Evolutionary conservation across 2,888 invertebrate species (phyloP).

Genomic region (Pyrrhia umbra): DNA sequence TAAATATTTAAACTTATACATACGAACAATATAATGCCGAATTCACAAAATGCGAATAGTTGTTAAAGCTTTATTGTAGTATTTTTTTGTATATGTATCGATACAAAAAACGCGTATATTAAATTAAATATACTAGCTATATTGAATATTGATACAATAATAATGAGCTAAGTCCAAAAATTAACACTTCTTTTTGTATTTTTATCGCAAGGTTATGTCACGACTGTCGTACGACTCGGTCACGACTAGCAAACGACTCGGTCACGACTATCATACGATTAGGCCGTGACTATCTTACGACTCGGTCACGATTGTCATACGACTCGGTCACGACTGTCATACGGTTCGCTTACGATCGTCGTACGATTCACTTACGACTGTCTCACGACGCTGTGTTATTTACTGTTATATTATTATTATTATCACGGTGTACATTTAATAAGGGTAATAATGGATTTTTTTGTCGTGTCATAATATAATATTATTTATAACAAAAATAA

Average conservation of each 20-base stretch:
- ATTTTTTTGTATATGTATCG: conserved; percentile 28
- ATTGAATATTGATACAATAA: conserved; percentile 5
- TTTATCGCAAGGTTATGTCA: conserved; percentile 3
- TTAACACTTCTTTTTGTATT: conserved; percentile 39
- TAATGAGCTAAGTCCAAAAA: conserved; percentile 48
- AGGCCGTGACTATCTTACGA: neutral
- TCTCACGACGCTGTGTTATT: conserved; percentile 45
- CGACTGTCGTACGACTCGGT: conserved; percentile 29
- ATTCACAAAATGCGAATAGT: conserved; percentile 44
- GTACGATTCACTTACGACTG: conserved; percentile 32
- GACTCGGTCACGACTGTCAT: too few species aligned
- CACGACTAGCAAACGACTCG: conserved; percentile 29
- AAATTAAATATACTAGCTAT: conserved; percentile 38
- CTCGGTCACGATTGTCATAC: neutral
- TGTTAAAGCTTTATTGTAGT: conserved; percentile 28
- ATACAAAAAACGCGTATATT: conserved; percentile 25
- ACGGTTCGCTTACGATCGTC: conserved; percentile 22
- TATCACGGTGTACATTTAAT: conserved; percentile 38
- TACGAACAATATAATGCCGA: conserved; percentile 53
- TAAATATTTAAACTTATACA: conserved; percentile 45
- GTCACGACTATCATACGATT: conserved; percentile 23
- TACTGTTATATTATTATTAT: conserved; percentile 38
- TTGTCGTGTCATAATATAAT: conserved; percentile 21
- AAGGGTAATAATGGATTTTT: conserved; percentile 23
- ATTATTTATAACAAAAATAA: too few species aligned